Base-by-base conservation (phyloP, 2,113 vertebrate species). In the Harpagus bidentatus region DNA sequence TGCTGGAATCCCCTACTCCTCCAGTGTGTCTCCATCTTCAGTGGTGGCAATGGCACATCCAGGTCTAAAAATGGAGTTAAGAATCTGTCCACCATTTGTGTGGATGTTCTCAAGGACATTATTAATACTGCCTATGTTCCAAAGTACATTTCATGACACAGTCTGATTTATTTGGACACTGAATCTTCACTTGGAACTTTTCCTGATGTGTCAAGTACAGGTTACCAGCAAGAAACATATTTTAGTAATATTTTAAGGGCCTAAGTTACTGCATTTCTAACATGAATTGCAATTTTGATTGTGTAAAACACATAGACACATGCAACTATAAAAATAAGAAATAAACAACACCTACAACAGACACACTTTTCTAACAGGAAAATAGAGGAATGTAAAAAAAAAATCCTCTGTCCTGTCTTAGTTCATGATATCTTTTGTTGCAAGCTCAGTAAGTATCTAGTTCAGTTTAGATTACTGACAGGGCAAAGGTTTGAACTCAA, bases 401-500 rank as follows among this genome's bases (percentile, higher is more conserved):
- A 2, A 11, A 16, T 31, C 13, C 4, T 8, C 6, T 85, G 9
- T 74, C 4, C 5, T 79, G 2, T 59, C 17, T 28, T 82, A 15
- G 10, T 31, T 69, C 15, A 47, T 53, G 31, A 3, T 40, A 32
- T 32, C 12, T 82, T 72, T 86, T 94, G 70, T 89, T 85, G n/a
- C 53, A 42, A 80, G 29, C 16, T 96, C 59, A 31, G n/a, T 76
- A 91, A 38, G 32, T 79, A 86, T 50, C 20, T 63, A 58, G 32
- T 90, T 96, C 94, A 58, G 45, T 93, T 97, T 89, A 86, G 31
- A 52, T 88, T 94, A 93, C 69, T 95, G 67, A 67, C 28, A 88
- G 92, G 59, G 48, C 40, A 95, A 92, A 97, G 31, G 20, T 96
- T 96, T 94, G 88, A 97, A 95, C 73, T 56, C 59, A 86, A 22